Conservation (phyloP, 53 echinoderm and acorn worm species). For the Mesocentrotus franciscanus region DNA sequence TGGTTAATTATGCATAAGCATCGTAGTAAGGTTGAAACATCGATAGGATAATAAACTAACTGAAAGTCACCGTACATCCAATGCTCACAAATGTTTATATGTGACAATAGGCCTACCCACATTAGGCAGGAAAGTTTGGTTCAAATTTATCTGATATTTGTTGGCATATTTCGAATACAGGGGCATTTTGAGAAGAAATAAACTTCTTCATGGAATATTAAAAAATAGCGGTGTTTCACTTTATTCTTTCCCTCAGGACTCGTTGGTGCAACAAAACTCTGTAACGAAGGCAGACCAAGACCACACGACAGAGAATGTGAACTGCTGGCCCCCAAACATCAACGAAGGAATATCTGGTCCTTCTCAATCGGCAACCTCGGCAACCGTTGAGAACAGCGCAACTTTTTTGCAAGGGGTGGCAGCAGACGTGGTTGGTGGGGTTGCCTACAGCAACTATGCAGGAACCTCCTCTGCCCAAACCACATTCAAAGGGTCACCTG, state of each 20-base stretch:
- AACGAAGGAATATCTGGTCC: background rate
- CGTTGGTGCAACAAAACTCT: slow-evolving; percentile 46
- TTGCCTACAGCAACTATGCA: background rate
- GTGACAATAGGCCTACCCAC: too few relatives aligned
- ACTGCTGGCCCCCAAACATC: slow-evolving; percentile 9
- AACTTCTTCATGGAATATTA: background rate
- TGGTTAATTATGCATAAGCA: too few relatives aligned
- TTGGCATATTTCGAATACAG: too few relatives aligned
- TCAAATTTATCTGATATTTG: too few relatives aligned
- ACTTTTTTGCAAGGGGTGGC: background rate
- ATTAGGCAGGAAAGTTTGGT: too few relatives aligned
- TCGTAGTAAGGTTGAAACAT: too few relatives aligned
- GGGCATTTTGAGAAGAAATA: too few relatives aligned
- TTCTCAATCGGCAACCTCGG: background rate
- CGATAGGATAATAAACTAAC: too few relatives aligned
- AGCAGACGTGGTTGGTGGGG: background rate
- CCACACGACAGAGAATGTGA: background rate
- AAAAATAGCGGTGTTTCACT: background rate
- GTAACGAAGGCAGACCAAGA: background rate
- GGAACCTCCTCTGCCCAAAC: background rate
- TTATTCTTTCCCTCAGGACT: slow-evolving; percentile 1
- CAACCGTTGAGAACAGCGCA: background rate
- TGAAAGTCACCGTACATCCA: too few relatives aligned
- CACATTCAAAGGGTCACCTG: background rate
- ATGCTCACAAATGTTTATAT: too few relatives aligned